Evolutionary conservation across 1,140 invertebrate genomes (phyloP).

Genomic region (Bombus balteatus): DNA sequence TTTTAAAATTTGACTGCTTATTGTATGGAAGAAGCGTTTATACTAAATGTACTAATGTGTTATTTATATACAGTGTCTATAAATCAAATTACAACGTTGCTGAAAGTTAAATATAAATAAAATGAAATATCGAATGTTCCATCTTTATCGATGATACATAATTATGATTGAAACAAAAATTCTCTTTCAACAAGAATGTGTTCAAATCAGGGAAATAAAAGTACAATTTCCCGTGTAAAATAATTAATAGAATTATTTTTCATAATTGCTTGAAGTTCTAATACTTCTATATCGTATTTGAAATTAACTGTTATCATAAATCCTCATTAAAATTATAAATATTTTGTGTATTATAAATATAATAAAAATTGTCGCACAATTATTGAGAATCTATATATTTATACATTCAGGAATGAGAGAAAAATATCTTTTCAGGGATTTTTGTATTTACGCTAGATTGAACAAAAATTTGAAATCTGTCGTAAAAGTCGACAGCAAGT

Average conservation of each 20-base stretch:
- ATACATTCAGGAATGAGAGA: not conserved
- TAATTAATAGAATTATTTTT: not conserved
- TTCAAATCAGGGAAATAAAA: not conserved
- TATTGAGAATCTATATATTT: not conserved
- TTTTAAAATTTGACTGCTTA: not conserved
- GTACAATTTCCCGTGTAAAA: not conserved
- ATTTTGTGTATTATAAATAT: too few species aligned
- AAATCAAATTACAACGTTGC: too few species aligned
- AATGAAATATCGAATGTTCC: too few species aligned
- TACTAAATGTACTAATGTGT: too few species aligned
- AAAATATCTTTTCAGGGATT: not conserved
- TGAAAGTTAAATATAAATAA: not conserved
- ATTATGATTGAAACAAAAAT: too few species aligned
- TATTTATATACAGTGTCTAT: too few species aligned
- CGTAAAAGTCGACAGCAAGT: not conserved
- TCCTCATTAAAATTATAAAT: not conserved
- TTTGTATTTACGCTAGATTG: not conserved
- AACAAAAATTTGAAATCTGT: not conserved
- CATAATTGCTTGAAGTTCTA: not conserved
- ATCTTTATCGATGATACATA: too few species aligned
- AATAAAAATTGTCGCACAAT: not conserved
- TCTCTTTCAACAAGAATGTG: too few species aligned
- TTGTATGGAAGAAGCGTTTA: too few species aligned
- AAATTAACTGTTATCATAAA: not conserved
- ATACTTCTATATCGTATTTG: not conserved